These are phyloP conservation scores for Liparis tanakae DNA, from an alignment of 2,797 vertebrate species.

Conservation along the genomic window DNA sequence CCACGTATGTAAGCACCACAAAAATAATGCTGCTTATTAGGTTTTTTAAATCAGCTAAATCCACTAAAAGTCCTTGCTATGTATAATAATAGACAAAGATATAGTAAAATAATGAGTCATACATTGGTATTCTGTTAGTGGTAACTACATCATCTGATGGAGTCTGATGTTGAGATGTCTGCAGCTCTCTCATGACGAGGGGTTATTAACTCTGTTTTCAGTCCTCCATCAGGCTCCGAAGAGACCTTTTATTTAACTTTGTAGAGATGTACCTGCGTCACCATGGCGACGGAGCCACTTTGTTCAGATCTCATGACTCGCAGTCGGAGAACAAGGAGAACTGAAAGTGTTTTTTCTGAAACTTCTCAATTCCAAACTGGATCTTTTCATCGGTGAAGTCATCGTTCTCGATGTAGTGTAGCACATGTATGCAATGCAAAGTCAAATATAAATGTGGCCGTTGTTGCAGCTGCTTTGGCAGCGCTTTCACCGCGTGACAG, in stretches of 20 bases:
- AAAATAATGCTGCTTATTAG: no score
- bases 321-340: neutral
- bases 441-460: constrained; percentile 48
- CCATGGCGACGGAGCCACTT: neutral
- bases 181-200: neutral
- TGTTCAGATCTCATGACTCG: constrained; percentile 28
- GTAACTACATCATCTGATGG: neutral
- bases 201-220: neutral
- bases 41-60: no score
- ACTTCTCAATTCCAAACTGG: no score
- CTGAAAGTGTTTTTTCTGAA: neutral
- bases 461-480: constrained; percentile 40
- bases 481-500: constrained; percentile 54
- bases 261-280: constrained; percentile 16
- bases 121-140: no score
- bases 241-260: neutral
- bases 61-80: no score
- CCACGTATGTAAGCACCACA: no score
- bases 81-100: no score
- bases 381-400: no score
- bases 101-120: no score
- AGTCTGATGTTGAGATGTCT: neutral
- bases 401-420: no score
- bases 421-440: no score
- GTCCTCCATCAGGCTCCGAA: neutral